These are phyloP conservation scores for Lophius piscatorius DNA, from an alignment of 2,113 vertebrate species.

Conservation along the genomic window DNA sequence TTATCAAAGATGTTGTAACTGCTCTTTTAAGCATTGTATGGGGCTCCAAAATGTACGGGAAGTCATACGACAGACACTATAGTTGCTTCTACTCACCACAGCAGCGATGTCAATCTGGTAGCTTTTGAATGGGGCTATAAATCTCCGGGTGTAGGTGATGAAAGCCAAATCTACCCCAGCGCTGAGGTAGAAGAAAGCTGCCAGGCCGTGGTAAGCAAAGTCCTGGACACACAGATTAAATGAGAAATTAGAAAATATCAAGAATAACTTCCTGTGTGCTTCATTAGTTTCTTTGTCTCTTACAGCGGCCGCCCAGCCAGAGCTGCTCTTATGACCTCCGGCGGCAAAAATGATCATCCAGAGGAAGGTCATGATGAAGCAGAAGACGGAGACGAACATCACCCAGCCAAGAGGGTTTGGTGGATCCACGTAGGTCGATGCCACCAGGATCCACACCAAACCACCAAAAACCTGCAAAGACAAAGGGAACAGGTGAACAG, in stretches of 20 bases:
- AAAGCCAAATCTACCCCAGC: slow-evolving; percentile 77
- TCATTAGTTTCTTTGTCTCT: slow-evolving; percentile 53
- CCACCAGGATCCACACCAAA: slow-evolving; percentile 86
- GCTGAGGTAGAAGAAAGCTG: slow-evolving; percentile 85
- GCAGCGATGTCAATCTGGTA: slow-evolving; percentile 84
- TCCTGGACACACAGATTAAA: slow-evolving; percentile 72
- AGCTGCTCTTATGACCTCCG: slow-evolving; percentile 70
- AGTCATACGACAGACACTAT: no score
- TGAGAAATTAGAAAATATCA: not conserved
- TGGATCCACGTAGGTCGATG: slow-evolving; percentile 68
- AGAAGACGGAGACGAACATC: slow-evolving; percentile 87
- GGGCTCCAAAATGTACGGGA: no score
- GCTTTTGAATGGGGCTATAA: rapidly evolving
- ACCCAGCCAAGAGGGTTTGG: slow-evolving; percentile 81
- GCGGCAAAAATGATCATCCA: slow-evolving; percentile 77
- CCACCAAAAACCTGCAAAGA: slow-evolving; percentile 82
- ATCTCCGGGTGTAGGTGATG: not conserved
- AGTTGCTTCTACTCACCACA: slow-evolving; percentile 75
- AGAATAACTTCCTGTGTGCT: no score
- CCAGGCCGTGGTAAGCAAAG: slow-evolving; percentile 76
- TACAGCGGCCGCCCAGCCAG: slow-evolving; percentile 81
- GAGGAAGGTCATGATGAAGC: slow-evolving; percentile 81
- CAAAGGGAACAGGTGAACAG: not conserved
- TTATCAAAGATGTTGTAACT: no score
- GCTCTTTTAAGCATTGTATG: no score